Percentiles rank a stretch among this genome's conserved stretches.
phyloP scores from a whole-genome alignment of 2,113 vertebrate species.

The Gambusia holbrooki region DNA sequence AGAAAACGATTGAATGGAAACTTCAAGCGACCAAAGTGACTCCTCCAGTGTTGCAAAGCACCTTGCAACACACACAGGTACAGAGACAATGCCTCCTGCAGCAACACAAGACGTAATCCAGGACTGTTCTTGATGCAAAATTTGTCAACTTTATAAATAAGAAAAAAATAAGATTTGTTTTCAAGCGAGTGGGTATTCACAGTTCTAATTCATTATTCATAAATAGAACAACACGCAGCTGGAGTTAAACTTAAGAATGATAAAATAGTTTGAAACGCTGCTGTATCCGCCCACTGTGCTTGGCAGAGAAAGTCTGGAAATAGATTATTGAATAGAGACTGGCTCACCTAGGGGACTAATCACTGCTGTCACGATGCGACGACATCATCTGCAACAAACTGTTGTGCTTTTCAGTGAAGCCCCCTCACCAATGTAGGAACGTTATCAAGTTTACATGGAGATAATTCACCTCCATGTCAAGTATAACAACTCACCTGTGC shows the following conservation, averaged over 20 bases:
- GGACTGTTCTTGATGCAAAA: slow-evolving; percentile 2
- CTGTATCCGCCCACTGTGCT: slow-evolving; percentile 1
- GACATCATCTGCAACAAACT: neutral
- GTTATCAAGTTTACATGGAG: neutral
- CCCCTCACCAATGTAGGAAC: neutral
- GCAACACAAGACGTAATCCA: neutral
- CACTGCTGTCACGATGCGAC: neutral
- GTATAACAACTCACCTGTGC: too few relatives aligned
- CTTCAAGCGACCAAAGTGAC: neutral
- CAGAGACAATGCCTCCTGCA: neutral
- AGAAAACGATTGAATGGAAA: neutral
- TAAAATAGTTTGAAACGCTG: slow-evolving; percentile 11
- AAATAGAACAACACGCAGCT: slow-evolving; percentile 6
- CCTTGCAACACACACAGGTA: neutral
- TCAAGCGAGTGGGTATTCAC: neutral
- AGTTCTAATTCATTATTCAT: slow-evolving; percentile 10
- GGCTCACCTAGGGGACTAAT: slow-evolving; percentile 1
- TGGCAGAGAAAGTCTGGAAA: neutral
- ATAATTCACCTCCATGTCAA: too few relatives aligned
- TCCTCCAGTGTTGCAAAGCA: neutral
- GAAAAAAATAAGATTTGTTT: neutral
- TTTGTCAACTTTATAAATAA: neutral
- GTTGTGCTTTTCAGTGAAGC: neutral
- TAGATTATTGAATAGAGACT: neutral
- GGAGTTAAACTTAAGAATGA: slow-evolving; percentile 4